Evolutionary conservation across 2,113 vertebrate species (phyloP).

Genomic region (Corvus hawaiiensis): DNA sequence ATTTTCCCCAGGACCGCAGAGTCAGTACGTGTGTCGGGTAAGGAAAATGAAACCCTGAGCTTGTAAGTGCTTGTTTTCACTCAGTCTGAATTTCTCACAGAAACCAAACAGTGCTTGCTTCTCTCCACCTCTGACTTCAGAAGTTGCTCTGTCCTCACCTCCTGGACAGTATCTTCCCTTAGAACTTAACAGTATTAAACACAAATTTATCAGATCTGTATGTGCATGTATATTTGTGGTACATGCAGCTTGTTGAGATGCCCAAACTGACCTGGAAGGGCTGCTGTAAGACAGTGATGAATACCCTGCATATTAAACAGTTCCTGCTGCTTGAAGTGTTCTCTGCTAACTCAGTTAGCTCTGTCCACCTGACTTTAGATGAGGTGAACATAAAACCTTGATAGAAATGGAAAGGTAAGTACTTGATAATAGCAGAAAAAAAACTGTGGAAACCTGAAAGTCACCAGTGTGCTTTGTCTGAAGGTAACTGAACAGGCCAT

Average conservation of each 20-base stretch:
- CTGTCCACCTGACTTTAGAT: background rate
- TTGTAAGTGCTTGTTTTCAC: background rate
- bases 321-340: background rate
- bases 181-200: background rate
- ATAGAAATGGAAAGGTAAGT: background rate
- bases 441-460: background rate
- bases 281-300: background rate
- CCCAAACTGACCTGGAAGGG: background rate
- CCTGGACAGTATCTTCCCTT: background rate
- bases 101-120: background rate
- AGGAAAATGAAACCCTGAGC: background rate
- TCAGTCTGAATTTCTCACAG: background rate
- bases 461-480: background rate
- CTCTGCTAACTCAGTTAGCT: background rate
- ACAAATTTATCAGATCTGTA: background rate
- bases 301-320: background rate
- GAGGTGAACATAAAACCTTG: background rate
- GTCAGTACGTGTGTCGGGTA: slow-evolving; percentile 97
- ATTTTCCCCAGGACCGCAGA: slow-evolving; percentile 95
- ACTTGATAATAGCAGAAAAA: background rate
- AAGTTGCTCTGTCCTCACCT: background rate
- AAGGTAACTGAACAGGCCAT: background rate
- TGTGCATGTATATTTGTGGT: background rate
- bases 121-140: background rate
- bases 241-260: background rate